Percentiles rank a stretch among this genome's conserved stretches.
These are phyloP conservation scores for Amphimallon solstitiale DNA, from an alignment of 2,888 invertebrate genomes.

Conservation along the genomic window DNA sequence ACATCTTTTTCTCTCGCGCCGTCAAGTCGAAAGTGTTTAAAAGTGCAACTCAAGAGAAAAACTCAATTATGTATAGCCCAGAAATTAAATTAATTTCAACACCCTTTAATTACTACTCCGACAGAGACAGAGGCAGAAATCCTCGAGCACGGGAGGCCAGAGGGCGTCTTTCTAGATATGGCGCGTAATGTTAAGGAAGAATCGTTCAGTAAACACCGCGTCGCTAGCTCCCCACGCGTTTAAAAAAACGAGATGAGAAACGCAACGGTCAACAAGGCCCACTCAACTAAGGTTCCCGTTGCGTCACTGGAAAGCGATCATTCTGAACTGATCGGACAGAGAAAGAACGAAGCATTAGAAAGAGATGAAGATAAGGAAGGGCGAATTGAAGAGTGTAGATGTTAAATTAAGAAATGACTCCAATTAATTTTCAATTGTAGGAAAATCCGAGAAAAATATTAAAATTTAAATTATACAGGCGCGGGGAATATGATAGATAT, in stretches of 20 bases:
- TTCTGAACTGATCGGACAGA: neutral
- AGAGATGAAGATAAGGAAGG: neutral
- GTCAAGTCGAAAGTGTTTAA: no score
- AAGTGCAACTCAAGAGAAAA: conserved; percentile 51
- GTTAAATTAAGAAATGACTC: conserved; percentile 62
- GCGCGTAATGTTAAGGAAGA: no score
- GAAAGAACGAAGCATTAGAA: neutral
- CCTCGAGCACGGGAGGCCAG: no score
- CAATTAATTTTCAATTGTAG: conserved; percentile 64
- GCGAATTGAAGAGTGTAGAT: conserved; percentile 39
- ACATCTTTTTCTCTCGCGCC: no score
- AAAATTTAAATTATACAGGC: conserved; percentile 57
- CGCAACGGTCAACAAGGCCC: no score
- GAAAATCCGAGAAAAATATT: conserved; percentile 48
- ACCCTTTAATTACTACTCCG: conserved; percentile 59
- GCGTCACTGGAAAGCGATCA: neutral
- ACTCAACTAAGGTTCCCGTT: no score
- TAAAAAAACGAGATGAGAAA: no score
- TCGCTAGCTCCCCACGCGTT: no score
- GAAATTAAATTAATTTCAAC: conserved; percentile 64
- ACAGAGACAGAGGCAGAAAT: conserved; percentile 7
- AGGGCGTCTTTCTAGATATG: neutral
- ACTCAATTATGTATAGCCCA: conserved; percentile 57
- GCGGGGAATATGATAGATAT: neutral
- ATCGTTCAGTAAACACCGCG: no score